Evolutionary conservation across 2,888 invertebrate species (phyloP), one percentile per base, ranked within the genome.

Genomic region (Epistrophe grossulariae): DNA sequence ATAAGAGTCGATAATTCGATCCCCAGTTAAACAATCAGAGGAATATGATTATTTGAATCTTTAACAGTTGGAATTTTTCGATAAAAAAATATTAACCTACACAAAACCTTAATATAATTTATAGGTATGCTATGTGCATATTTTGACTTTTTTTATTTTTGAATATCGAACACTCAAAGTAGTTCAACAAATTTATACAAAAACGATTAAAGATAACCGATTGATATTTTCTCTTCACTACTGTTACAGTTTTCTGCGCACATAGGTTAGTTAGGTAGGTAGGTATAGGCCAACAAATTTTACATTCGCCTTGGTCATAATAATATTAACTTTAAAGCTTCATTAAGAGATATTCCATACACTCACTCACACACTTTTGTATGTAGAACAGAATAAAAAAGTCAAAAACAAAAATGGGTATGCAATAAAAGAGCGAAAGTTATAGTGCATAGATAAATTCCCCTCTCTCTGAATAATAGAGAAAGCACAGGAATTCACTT

Each of bases 401-500:
- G n/a, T 35, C 8, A 31, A 66, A n/a, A 38, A 13, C 52, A 55
- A 55, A 15, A 38, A 35, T 35, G 24, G 62, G 10, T n/a, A n/a
- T 60, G 64, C 13, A 66, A 74, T 85, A 81, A 85, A 71, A 85
- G 85, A 85, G 74, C 74, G 70, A 81, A 85, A 81, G 85, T 85
- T 70, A n/a, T n/a, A 19, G 50, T 24, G 38, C 19, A 70, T 35
- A 38, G 8, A 50, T 19, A 35, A 52, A 24, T 79, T 72, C 84
- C 59, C 79, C 76, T 70, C 5, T 17, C 62, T 40, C 55, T 55
- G 15, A 64, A 17, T 48, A 19, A 52, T 38, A 8, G 48, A 70
- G 59, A 79, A 79, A 83, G 76, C 87, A 68, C 71, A 13, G 17
- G 55, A 76, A 87, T 76, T 87, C 87, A 87, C 87, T 87, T 87